Base-by-base conservation (phyloP, 53 echinoderm and acorn worm genomes). In the Stichopus horrens region DNA sequence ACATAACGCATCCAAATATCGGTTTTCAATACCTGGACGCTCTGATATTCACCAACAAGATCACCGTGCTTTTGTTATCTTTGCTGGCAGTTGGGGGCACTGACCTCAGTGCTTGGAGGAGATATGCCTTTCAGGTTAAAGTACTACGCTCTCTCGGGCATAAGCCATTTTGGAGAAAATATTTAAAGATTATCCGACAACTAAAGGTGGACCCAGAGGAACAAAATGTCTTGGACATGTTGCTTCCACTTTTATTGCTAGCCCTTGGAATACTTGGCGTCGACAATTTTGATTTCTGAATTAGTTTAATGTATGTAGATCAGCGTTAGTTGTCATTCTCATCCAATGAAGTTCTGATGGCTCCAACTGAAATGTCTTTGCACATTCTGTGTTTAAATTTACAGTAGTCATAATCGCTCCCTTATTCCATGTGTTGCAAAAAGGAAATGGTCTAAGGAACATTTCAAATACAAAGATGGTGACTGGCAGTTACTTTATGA, bases 221-320 rank as follows among this genome's bases (percentile, higher is more conserved):
- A 13, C 59, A 83, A 11, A 83, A 59, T 23, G 11, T 83, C 13
- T 59, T 83, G 11, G 83, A 83, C 16, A 22, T 63, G 16, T 57
- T 83, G 37, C 83, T 83, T 8, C 83, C 83, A 11, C 59, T 83
- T 6, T 59, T 83, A 8, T 21, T 83, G 63, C 59, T 83, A 83
- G 83, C 83, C 11, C 63, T 83, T 55, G 83, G 83, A 6, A 83
- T 83, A 22, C 83, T 83, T 23, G 83, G 83, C 21, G 37, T 83
- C 57, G 60, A 60, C 59, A 83, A 58, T 21, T 83, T 83, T 83
- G 83, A 83, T 60, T 83, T 83, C 60, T 83, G 71, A 71, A n/a
- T 19, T 37, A 37, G 37, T 37, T 37, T 2, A 37, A 37, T 37
- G 37, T 37, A 37, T 37, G 37, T 37, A 37, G 37, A 37, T 37